Base-by-base conservation (phyloP, 2,888 invertebrate species). In the Rosalia funebris region DNA sequence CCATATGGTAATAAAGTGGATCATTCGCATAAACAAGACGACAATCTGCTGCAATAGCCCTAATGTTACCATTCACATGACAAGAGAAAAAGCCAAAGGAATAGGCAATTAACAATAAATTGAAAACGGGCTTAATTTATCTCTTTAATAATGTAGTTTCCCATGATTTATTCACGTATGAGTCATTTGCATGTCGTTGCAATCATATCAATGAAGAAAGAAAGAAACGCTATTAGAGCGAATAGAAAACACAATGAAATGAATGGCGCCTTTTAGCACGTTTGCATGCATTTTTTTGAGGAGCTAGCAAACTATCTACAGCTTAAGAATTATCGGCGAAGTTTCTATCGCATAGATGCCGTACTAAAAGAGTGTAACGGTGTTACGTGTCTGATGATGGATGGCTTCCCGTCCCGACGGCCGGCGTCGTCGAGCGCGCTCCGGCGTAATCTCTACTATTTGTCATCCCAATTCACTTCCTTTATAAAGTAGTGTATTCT, bases 381-480 rank as follows among this genome's bases (percentile, higher is more conserved):
- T 57, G 69, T 66, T 69, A 71, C 68, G 66, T 71, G 70, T 62
- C 60, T 67, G 69, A 79, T 79, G 79, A 79, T 77, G 73, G 74
- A 79, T 79, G 73, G 71, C 69, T 76, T 77, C 78, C 79, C 72
- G 75, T 78, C 75, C 74, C 79, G 78, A 75, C 78, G 78, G 69
- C 71, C 75, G 77, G 75, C 78, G 78, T 77, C 79, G 69, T 71
- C 71, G 65, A 71, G 71, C 73, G 72, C 76, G 71, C 75, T 77
- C 73, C 69, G 64, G 66, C 74, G 74, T 80, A 79, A 80, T 79
- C 79, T 78, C 65, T 67, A 71, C 77, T 74, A 81, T 81, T 80
- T 81, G 80, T 81, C 81, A 81, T 80, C 79, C 71, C 72, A 72
- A 76, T 76, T 79, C 78, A 79, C 78, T 78, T 79, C 78, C 79